Conservation (phyloP, 2,888 invertebrate species). For the Diarsia brunnea region DNA sequence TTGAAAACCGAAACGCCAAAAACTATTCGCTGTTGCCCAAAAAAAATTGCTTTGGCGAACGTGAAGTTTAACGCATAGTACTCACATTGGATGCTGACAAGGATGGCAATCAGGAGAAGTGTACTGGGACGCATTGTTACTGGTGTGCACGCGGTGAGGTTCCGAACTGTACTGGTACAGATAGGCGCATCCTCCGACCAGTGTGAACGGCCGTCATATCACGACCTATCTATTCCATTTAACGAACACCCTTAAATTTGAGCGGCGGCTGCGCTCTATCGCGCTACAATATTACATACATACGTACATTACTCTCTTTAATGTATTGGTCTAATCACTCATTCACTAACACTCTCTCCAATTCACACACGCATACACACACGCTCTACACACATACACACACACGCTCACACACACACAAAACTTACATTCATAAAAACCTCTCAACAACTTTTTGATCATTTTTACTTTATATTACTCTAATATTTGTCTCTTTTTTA, state of each 20-base stretch:
- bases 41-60: conserved; percentile 33
- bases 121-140: conserved; percentile 60
- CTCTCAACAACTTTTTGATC: no score
- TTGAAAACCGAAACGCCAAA: conserved; percentile 10
- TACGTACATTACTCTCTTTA: no score
- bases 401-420: no score
- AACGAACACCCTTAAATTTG: conserved; percentile 74
- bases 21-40: conserved; percentile 50
- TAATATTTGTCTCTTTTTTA: no score
- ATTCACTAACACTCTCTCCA: no score
- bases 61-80: conserved; percentile 47
- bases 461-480: no score
- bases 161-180: conserved; percentile 71
- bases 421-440: no score
- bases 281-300: conserved; percentile 24
- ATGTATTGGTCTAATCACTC: no score
- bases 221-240: conserved; percentile 71
- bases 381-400: no score
- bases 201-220: conserved; percentile 85
- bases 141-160: conserved; percentile 63
- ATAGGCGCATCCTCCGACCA: conserved; percentile 77
- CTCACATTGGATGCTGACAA: conserved; percentile 76
- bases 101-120: conserved; percentile 62
- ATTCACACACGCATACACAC: no score
- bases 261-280: conserved; percentile 63